These are phyloP conservation scores for Chaunax sp. DNA, from an alignment of 2,797 vertebrate genomes.

Conservation along the genomic window DNA sequence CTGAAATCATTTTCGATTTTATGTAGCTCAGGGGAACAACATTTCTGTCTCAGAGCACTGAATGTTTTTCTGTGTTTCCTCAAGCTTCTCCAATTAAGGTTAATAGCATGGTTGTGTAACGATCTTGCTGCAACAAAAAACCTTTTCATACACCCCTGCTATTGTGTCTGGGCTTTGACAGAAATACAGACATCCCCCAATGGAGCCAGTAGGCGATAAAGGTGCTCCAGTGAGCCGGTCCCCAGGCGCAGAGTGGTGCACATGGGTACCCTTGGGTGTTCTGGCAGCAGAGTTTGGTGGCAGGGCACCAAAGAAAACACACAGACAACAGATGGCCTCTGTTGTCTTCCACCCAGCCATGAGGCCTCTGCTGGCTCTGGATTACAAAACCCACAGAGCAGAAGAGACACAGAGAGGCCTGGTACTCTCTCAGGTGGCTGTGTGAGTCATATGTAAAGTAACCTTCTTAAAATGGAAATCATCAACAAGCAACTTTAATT, in stretches of 20 bases:
- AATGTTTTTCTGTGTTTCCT: slow-evolving; percentile 67
- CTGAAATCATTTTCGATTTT: slow-evolving; percentile 63
- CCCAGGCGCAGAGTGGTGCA: slow-evolving; percentile 45
- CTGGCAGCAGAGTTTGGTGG: slow-evolving; percentile 70
- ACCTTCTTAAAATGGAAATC: neutral
- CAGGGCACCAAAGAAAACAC: slow-evolving; percentile 74
- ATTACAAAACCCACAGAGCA: slow-evolving; percentile 53
- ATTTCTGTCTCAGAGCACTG: slow-evolving; percentile 40
- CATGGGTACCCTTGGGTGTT: slow-evolving; percentile 65
- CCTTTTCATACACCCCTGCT: slow-evolving; percentile 46
- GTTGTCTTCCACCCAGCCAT: slow-evolving; percentile 68
- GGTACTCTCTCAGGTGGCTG: slow-evolving; percentile 39
- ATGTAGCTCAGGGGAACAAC: slow-evolving; percentile 66
- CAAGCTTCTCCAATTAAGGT: slow-evolving; percentile 75
- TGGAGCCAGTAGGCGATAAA: slow-evolving; percentile 56
- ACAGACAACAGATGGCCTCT: slow-evolving; percentile 74
- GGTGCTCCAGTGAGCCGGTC: slow-evolving; percentile 62
- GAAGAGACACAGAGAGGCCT: slow-evolving; percentile 20
- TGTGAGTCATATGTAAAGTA: slow-evolving; percentile 14
- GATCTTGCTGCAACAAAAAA: slow-evolving; percentile 47
- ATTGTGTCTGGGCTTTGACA: slow-evolving; percentile 56
- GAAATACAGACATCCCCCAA: slow-evolving; percentile 40
- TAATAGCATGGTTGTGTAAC: slow-evolving; percentile 68
- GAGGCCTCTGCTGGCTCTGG: slow-evolving; percentile 54
- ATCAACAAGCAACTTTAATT: neutral